Conservation (phyloP, 2,113 vertebrate genomes). For the Maccullochella peelii region DNA sequence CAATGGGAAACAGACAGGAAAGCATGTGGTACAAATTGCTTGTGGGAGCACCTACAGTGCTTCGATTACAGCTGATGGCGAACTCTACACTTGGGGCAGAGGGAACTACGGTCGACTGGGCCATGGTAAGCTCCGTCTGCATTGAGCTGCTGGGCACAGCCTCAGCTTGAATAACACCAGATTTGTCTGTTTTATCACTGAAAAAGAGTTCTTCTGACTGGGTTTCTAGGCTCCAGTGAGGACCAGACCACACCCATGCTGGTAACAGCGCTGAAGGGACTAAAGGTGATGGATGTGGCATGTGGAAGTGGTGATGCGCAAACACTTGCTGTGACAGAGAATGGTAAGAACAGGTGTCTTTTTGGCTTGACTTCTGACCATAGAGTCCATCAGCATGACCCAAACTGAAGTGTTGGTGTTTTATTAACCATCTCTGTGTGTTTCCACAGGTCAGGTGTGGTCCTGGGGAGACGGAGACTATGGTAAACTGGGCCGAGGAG, state of each 20-base stretch:
- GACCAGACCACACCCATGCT: conserved; percentile 97
- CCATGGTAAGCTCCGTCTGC: conserved; percentile 86
- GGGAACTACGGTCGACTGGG: conserved; percentile 98
- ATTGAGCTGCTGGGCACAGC: not conserved
- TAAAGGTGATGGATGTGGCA: conserved; percentile 94
- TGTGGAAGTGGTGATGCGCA: conserved; percentile 98
- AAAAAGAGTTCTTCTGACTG: not conserved
- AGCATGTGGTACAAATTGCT: conserved; percentile 92
- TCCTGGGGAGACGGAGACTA: conserved; percentile 99
- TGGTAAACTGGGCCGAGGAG: conserved; percentile 95
- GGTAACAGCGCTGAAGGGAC: conserved; percentile 94
- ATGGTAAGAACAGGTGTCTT: conserved; percentile 83
- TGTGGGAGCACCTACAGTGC: conserved; percentile 98
- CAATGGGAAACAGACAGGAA: conserved; percentile 93
- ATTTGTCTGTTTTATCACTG: not conserved
- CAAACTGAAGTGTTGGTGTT: not conserved
- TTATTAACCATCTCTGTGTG: not conserved
- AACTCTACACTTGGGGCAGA: conserved; percentile 96
- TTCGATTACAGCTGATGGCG: conserved; percentile 95
- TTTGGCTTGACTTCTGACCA: not conserved
- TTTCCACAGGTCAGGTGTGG: conserved; percentile 93
- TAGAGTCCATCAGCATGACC: not conserved
- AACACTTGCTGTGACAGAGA: conserved; percentile 96
- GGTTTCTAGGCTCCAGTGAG: conserved; percentile 92
- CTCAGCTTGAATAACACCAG: not conserved